These are phyloP conservation scores for Labrus mixtus DNA, from an alignment of 2,113 vertebrate species.

Conservation along the genomic window DNA sequence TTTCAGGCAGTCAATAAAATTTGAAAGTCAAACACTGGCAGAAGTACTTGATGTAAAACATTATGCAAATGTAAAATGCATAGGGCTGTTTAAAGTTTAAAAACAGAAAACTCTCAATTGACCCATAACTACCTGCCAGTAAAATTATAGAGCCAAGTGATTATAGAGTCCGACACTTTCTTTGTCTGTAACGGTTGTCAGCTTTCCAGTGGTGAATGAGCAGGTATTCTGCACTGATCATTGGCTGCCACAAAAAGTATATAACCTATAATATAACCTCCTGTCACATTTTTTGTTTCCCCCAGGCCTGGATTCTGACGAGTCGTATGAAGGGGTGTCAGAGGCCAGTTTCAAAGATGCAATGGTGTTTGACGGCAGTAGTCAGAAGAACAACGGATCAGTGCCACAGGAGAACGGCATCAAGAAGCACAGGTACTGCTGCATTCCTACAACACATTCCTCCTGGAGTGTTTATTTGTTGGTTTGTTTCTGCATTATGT, in stretches of 20 bases:
- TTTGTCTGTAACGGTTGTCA: neutral
- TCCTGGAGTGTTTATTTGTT: neutral
- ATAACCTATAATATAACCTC: neutral
- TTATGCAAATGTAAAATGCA: slow-evolving; percentile 2
- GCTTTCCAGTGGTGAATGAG: neutral
- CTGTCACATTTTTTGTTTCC: neutral
- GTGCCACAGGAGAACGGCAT: slow-evolving; percentile 92
- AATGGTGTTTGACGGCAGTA: slow-evolving; percentile 78
- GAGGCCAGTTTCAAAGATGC: slow-evolving; percentile 90
- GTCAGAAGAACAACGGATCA: slow-evolving; percentile 84
- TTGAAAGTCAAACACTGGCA: slow-evolving; percentile 29
- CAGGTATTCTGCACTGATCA: neutral
- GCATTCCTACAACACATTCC: slow-evolving; percentile 64
- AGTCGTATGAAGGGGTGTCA: slow-evolving; percentile 91
- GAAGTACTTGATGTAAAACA: slow-evolving; percentile 28
- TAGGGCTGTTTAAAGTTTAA: neutral
- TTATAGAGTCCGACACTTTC: no score
- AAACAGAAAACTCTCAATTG: slow-evolving; percentile 3
- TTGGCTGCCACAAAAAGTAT: neutral
- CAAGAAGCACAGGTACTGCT: slow-evolving; percentile 90
- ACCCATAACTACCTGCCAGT: neutral
- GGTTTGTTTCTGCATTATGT: neutral
- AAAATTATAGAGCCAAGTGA: neutral
- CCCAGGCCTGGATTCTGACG: slow-evolving; percentile 95
- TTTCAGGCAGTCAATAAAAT: slow-evolving; percentile 33